Evolutionary conservation across 2,113 vertebrate species (phyloP), one percentile per base, ranked within the genome.

Genomic region (Cebidichthys violaceus): DNA sequence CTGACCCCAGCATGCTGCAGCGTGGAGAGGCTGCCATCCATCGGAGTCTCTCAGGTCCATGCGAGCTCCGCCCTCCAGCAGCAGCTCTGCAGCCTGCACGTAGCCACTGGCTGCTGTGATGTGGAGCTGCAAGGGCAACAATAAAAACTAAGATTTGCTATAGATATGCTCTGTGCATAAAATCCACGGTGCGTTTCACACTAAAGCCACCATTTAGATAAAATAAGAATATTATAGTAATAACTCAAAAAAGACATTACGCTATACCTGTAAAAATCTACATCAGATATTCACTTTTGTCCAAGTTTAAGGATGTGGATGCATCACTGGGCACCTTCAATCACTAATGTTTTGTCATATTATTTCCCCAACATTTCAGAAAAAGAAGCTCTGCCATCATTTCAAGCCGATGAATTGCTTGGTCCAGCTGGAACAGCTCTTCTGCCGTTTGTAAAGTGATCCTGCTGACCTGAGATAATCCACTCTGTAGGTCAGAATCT

Each of bases 1-100:
- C 96, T 99, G 98, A 90, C 98, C 98, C 98, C 98, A 99, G 95
- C 98, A 99, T 6, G 97, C 97, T 55, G 98, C 98, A 24, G 98
- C 98, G 0, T 99, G 98, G 62, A 99, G 95, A 20, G 98, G 97
- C 88, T 99, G 97, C 98, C 98, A 99, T 84, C 97, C 96, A 1
- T 99, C 98, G 66, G 95, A 95, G 91, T 99, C 98, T 78, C 95
- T 96, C 61, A 97, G 86, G 73, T 99, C 97, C 91, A 97, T 95
- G 10, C 94, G 95, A 37, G 96, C 96, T 6, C 97, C 97, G 0
- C 97, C 97, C 92, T 99, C 98, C 78, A 99, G 94, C 18, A 99
- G 96, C 70, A 96, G 94, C 94, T 99, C 98, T 37, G 97, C 96
- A 64, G 96, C 97, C 89, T 97, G 96, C 65, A 96, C 94, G 62